Conservation (phyloP, 1,140 invertebrate genomes). For the Drosophila melanogaster region DNA sequence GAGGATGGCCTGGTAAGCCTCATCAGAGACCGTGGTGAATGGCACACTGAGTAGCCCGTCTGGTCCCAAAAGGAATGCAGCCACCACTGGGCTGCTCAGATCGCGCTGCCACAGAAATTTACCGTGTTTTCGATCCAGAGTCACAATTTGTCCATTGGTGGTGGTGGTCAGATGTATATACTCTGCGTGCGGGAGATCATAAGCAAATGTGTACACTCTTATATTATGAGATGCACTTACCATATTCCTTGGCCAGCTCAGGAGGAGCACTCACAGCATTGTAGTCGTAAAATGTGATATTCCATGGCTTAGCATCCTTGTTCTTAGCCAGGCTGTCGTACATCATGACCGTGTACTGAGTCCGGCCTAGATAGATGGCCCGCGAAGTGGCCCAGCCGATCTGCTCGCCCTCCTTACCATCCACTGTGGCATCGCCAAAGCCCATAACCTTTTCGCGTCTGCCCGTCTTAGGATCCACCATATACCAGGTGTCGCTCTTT, state of each 20-base stretch:
- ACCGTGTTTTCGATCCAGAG: constrained; percentile 90
- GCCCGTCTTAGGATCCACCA: constrained; percentile 95
- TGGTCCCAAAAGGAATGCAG: constrained; percentile 92
- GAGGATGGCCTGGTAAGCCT: constrained; percentile 91
- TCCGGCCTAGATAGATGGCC: constrained; percentile 86
- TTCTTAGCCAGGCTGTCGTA: constrained; percentile 92
- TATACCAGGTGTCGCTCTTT: constrained; percentile 98
- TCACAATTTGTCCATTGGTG: constrained; percentile 93
- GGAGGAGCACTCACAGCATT: constrained; percentile 90
- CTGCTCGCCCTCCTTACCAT: constrained; percentile 61
- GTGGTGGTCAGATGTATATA: constrained; percentile 95
- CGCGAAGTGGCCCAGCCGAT: constrained; percentile 80
- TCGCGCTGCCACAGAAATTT: constrained; percentile 94
- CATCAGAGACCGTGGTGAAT: constrained; percentile 95
- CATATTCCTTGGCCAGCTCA: constrained; percentile 92
- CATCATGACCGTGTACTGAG: constrained; percentile 98
- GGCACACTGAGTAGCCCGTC: constrained; percentile 93
- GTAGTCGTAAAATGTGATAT: constrained; percentile 97
- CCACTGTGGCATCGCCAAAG: constrained; percentile 84
- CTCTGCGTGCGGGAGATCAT: constrained; percentile 85
- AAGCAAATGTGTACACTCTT: background rate
- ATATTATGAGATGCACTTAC: constrained; percentile 85
- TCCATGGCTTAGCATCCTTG: constrained; percentile 92
- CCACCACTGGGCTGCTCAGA: constrained; percentile 95
- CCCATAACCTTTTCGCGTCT: constrained; percentile 92